These are phyloP conservation scores for Drosophila willistoni DNA, from an alignment of 1,140 invertebrate genomes.

Conservation along the genomic window DNA sequence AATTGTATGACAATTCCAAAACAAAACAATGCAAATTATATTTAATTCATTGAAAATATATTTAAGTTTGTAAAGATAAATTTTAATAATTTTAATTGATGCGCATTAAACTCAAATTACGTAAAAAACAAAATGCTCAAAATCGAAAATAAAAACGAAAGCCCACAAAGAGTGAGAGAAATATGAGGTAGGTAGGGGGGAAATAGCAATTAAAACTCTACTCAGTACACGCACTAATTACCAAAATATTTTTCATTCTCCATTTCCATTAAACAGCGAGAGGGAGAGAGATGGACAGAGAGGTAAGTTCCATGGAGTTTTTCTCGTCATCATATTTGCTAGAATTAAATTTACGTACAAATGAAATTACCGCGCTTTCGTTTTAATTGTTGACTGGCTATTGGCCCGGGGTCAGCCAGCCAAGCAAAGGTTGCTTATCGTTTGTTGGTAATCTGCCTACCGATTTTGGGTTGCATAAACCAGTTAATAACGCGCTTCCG, in stretches of 20 bases:
- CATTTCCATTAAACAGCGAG: slow-evolving; percentile 6
- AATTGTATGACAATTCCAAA: slow-evolving; percentile 18
- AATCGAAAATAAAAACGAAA: slow-evolving; percentile 55
- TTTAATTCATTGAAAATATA: slow-evolving; percentile 64
- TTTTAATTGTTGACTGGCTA: slow-evolving; percentile 77
- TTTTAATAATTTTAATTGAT: slow-evolving; percentile 77
- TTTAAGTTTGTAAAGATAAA: slow-evolving; percentile 49
- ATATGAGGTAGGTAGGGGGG: neutral
- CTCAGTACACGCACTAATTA: slow-evolving; percentile 76
- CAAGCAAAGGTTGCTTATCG: slow-evolving; percentile 62
- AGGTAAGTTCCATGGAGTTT: slow-evolving; percentile 26
- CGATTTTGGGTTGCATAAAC: slow-evolving; percentile 82
- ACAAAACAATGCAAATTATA: slow-evolving; percentile 54
- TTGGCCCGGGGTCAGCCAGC: slow-evolving; percentile 55
- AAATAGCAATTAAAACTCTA: slow-evolving; percentile 54
- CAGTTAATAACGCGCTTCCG: slow-evolving; percentile 82
- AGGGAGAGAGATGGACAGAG: neutral
- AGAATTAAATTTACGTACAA: slow-evolving; percentile 79
- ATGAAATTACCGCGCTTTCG: slow-evolving; percentile 80
- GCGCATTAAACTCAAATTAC: slow-evolving; percentile 76
- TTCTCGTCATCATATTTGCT: slow-evolving; percentile 52
- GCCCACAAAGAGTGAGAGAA: slow-evolving; percentile 30
- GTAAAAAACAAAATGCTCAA: slow-evolving; percentile 55
- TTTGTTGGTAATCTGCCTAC: slow-evolving; percentile 61
- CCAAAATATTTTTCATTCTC: slow-evolving; percentile 65